These are phyloP conservation scores for Tipula vernalis DNA, from an alignment of 2,888 invertebrate species.

Conservation along the genomic window DNA sequence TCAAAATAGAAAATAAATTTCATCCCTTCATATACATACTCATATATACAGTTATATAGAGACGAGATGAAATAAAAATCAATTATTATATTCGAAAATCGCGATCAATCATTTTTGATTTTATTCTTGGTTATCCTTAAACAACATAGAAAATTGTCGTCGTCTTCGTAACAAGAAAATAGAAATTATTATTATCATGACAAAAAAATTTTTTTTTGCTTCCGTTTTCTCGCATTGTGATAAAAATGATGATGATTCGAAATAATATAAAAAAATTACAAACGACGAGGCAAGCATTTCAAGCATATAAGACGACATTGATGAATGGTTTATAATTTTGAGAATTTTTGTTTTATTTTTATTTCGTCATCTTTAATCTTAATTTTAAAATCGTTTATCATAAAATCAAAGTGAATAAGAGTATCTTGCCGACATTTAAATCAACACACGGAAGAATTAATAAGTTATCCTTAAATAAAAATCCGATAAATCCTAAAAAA, in stretches of 20 bases:
- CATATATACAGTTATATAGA: too few relatives aligned
- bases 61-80: too few relatives aligned
- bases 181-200: background rate
- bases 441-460: background rate
- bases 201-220: background rate
- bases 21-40: too few relatives aligned
- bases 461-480: background rate
- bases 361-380: background rate
- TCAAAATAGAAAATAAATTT: background rate
- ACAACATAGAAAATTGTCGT: background rate
- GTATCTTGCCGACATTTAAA: too few relatives aligned
- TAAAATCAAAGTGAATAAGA: too few relatives aligned
- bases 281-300: background rate
- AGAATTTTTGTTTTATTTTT: background rate
- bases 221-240: too few relatives aligned
- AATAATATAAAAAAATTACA: background rate
- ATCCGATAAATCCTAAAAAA: background rate
- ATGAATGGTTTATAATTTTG: background rate
- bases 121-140: background rate
- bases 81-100: background rate
- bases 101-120: background rate
- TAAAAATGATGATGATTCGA: background rate
- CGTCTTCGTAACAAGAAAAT: background rate
- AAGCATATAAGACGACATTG: background rate
- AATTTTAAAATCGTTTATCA: background rate